These are phyloP conservation scores for Drosophila aldrichi DNA, from an alignment of 2,888 invertebrate genomes.

Conservation along the genomic window DNA sequence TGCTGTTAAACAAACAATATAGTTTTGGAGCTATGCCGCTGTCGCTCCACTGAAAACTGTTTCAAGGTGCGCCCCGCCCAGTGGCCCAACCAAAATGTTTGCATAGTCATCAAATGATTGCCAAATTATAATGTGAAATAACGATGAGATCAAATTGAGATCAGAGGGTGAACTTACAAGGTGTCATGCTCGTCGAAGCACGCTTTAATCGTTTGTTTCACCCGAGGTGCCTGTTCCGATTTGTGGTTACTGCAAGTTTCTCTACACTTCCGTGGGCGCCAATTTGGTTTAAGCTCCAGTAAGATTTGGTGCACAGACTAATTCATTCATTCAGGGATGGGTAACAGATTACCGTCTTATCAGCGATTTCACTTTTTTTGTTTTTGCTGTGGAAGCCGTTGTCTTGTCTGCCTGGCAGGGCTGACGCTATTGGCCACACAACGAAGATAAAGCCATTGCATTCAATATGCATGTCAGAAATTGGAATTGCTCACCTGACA, in stretches of 20 bases:
- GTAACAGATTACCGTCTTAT: conserved; percentile 44
- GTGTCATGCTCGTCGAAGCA: conserved; percentile 60
- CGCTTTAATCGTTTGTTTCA: conserved; percentile 34
- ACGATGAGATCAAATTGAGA: conserved; percentile 16
- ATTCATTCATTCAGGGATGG: conserved; percentile 47
- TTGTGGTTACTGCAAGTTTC: conserved; percentile 7
- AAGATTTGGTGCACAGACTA: conserved; percentile 21
- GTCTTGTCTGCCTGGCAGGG: conserved; percentile 16
- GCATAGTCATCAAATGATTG: conserved; percentile 41
- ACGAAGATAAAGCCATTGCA: conserved; percentile 42
- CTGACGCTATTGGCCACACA: conserved; percentile 38
- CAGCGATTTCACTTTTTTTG: conserved; percentile 72
- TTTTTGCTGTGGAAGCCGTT: conserved; percentile 17
- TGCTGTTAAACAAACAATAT: conserved; percentile 53
- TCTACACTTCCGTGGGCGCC: conserved; percentile 37
- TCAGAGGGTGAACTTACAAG: conserved; percentile 35
- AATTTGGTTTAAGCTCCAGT: conserved; percentile 37
- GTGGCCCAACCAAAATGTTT: conserved; percentile 33
- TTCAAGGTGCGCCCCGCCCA: conserved; percentile 62
- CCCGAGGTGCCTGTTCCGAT: not conserved
- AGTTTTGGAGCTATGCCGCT: conserved; percentile 14
- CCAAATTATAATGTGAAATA: conserved; percentile 53
- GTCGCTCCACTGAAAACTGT: conserved; percentile 18
- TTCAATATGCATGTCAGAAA: conserved; percentile 42
- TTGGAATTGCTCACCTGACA: conserved; percentile 40